Evolutionary conservation across 1,140 invertebrate species (phyloP).

Genomic region (Drosophila serrata): DNA sequence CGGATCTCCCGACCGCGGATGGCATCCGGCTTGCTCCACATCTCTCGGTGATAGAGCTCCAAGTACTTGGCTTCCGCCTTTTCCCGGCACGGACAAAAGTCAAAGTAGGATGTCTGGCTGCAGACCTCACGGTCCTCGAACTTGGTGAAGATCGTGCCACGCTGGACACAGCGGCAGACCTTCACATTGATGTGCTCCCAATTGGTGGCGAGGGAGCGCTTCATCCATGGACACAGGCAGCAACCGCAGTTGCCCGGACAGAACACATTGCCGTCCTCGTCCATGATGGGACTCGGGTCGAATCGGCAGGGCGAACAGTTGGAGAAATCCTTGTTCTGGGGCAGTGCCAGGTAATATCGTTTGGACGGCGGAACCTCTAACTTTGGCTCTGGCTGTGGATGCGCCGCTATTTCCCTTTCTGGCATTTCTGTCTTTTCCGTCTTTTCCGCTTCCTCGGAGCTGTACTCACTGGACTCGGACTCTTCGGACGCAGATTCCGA

Average conservation of each 20-base stretch:
- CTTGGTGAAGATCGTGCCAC: slow-evolving; percentile 65
- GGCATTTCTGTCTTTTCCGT: too few species aligned
- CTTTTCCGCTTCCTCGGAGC: neutral
- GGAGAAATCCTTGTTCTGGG: slow-evolving; percentile 73
- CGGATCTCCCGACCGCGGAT: slow-evolving; percentile 52
- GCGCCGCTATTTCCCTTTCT: neutral
- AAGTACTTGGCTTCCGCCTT: slow-evolving; percentile 77
- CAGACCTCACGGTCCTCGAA: slow-evolving; percentile 55
- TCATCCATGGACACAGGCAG: slow-evolving; percentile 74
- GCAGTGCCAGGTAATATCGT: slow-evolving; percentile 60
- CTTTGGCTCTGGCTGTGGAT: neutral
- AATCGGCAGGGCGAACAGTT: slow-evolving; percentile 75
- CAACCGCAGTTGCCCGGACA: slow-evolving; percentile 81
- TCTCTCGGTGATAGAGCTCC: slow-evolving; percentile 65
- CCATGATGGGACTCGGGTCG: slow-evolving; percentile 75
- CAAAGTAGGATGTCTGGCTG: slow-evolving; percentile 73
- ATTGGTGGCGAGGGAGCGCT: slow-evolving; percentile 33
- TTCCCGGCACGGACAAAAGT: slow-evolving; percentile 79
- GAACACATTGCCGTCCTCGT: slow-evolving; percentile 73
- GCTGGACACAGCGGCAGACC: slow-evolving; percentile 70
- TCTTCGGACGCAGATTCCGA: neutral
- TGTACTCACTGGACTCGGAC: neutral
- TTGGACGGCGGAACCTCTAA: neutral
- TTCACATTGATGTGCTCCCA: slow-evolving; percentile 65
- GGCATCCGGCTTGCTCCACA: slow-evolving; percentile 49